Conservation (phyloP, 23 tunicate species). For the Aplidium turbinatum region DNA sequence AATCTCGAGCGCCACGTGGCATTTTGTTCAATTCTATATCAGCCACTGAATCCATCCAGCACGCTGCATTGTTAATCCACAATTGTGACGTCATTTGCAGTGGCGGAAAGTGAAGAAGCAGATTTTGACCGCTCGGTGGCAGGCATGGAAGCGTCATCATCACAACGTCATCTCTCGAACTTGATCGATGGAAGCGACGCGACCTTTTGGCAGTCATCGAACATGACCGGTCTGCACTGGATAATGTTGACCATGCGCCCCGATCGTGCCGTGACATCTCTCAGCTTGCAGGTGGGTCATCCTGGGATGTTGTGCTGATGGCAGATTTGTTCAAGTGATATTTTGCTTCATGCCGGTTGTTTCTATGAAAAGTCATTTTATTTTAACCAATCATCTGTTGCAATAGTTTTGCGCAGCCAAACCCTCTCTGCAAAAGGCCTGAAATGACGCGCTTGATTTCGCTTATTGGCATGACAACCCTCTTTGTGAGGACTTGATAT, state of each 20-base stretch:
- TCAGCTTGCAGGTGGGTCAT: constrained; percentile 52
- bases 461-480: too few relatives aligned
- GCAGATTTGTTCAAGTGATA: not conserved
- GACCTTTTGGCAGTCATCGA: constrained; percentile 69
- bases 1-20: not conserved
- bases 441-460: too few relatives aligned
- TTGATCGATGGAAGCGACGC: constrained; percentile 28
- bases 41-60: too few relatives aligned
- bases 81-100: too few relatives aligned
- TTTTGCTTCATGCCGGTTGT: too few relatives aligned
- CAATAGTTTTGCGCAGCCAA: not conserved
- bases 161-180: constrained; percentile 5
- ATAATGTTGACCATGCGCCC: constrained; percentile 51
- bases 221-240: constrained; percentile 24
- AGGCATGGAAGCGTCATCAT: constrained; percentile 48
- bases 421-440: too few relatives aligned
- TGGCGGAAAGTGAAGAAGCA: too few relatives aligned
- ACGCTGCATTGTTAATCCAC: too few relatives aligned
- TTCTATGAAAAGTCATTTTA: too few relatives aligned
- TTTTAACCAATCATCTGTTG: not conserved
- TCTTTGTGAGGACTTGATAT: too few relatives aligned
- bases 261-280: constrained; percentile 33
- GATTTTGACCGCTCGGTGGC: constrained; percentile 19
- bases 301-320: not conserved
- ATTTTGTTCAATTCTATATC: too few relatives aligned